A percentile compares a stretch with the other conserved stretches of the same genome.
phyloP scores from a whole-genome alignment of 2,888 invertebrate genomes.

The Oligia latruncula region DNA sequence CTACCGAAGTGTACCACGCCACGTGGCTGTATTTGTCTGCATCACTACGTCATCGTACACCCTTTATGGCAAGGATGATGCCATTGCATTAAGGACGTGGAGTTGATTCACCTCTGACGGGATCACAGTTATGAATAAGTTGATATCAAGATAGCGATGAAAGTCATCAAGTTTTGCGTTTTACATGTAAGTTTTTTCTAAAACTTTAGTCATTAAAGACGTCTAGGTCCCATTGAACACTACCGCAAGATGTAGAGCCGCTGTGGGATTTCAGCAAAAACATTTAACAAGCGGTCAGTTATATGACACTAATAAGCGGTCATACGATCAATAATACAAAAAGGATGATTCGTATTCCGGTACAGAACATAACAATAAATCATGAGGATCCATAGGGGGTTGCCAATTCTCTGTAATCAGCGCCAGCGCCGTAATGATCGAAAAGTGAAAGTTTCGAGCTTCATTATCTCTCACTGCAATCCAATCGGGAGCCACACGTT shows the following conservation, averaged over 20 bases:
- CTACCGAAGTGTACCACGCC: slow-evolving; percentile 79
- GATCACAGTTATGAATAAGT: slow-evolving; percentile 63
- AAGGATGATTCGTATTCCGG: slow-evolving; percentile 59
- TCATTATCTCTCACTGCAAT: slow-evolving; percentile 81
- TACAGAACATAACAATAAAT: slow-evolving; percentile 58
- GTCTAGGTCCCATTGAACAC: slow-evolving; percentile 16
- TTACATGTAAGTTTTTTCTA: slow-evolving; percentile 12
- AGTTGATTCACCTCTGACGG: slow-evolving; percentile 78
- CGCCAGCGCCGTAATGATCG: slow-evolving; percentile 79
- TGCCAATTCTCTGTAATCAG: slow-evolving; percentile 69
- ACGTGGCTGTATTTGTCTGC: slow-evolving; percentile 85
- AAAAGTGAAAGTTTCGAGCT: slow-evolving; percentile 85
- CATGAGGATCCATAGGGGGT: slow-evolving; percentile 70
- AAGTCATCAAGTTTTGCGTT: slow-evolving; percentile 33
- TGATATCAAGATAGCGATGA: slow-evolving; percentile 44
- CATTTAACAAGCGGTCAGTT: slow-evolving; percentile 54
- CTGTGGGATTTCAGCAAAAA: slow-evolving; percentile 33
- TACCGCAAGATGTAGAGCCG: slow-evolving; percentile 13
- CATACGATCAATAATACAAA: slow-evolving; percentile 62
- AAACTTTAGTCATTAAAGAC: slow-evolving; percentile 9
- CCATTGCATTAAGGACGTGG: slow-evolving; percentile 80
- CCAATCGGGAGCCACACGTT: slow-evolving; percentile 82
- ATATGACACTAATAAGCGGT: slow-evolving; percentile 64
- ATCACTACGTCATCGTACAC: slow-evolving; percentile 82
- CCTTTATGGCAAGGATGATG: slow-evolving; percentile 83